phyloP scores from a whole-genome alignment of 2,113 vertebrate genomes.

The Melanotaenia duboulayi region DNA sequence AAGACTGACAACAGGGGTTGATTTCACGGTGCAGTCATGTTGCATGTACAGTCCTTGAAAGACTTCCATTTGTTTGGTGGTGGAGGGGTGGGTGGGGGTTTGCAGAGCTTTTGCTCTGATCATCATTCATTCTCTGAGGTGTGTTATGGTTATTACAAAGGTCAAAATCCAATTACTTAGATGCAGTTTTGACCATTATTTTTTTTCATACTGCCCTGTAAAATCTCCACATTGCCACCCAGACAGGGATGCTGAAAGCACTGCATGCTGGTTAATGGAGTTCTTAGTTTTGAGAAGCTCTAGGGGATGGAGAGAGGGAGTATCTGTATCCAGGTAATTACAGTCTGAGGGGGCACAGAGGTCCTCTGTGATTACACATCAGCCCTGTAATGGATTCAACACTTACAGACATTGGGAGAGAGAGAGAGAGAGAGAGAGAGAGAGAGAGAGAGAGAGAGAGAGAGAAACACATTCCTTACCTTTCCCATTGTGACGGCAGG shows the following conservation, averaged over 20 bases:
- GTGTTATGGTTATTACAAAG: slow-evolving; percentile 56
- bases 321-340: slow-evolving; percentile 84
- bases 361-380: slow-evolving; percentile 86
- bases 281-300: slow-evolving; percentile 70
- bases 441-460: slow-evolving; percentile 48
- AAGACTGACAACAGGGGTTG: slow-evolving; percentile 70
- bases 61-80: slow-evolving; percentile 34
- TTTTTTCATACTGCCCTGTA: slow-evolving; percentile 32
- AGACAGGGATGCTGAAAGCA: slow-evolving; percentile 56
- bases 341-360: slow-evolving; percentile 79
- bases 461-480: slow-evolving; percentile 64
- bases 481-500: slow-evolving; percentile 56
- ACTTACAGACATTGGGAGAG: slow-evolving; percentile 76
- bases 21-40: slow-evolving; percentile 72
- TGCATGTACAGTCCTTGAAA: slow-evolving; percentile 44
- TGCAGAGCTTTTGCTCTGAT: slow-evolving; percentile 16
- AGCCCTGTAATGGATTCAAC: slow-evolving; percentile 86
- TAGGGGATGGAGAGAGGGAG: slow-evolving; percentile 72
- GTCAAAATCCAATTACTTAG: slow-evolving; percentile 71
- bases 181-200: slow-evolving; percentile 54
- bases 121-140: slow-evolving; percentile 55
- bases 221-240: slow-evolving; percentile 59
- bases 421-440: slow-evolving; percentile 38
- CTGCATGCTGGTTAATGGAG: slow-evolving; percentile 77
- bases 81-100: not conserved